These are phyloP conservation scores for Aethes cnicana DNA, from an alignment of 2,888 invertebrate genomes.

Conservation along the genomic window DNA sequence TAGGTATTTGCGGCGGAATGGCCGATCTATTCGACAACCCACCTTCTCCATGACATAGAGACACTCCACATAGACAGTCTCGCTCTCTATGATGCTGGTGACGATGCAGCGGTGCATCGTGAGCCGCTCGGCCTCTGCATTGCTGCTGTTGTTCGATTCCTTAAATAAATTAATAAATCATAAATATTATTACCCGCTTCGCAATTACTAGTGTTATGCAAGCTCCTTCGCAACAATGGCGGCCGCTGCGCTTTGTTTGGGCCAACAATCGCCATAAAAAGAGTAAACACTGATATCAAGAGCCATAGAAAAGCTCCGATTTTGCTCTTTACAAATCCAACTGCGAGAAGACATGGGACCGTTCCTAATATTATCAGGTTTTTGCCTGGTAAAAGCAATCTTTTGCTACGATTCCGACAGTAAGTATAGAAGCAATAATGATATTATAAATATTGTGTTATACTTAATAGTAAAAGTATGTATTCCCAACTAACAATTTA, in stretches of 20 bases:
- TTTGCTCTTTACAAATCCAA: constrained; percentile 31
- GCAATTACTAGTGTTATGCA: constrained; percentile 38
- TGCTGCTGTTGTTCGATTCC: constrained; percentile 74
- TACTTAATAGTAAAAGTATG: no score
- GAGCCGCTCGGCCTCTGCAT: constrained; percentile 88
- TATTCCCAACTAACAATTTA: no score
- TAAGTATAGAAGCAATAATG: constrained; percentile 44
- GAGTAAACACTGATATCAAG: constrained; percentile 37
- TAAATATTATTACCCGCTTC: constrained; percentile 17
- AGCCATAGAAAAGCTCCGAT: constrained; percentile 26
- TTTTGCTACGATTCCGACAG: constrained; percentile 56
- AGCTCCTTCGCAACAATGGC: constrained; percentile 46
- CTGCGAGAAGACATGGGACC: constrained; percentile 42
- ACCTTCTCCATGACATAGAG: constrained; percentile 94
- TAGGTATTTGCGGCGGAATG: no score
- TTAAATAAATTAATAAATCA: constrained; percentile 42
- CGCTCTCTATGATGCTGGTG: constrained; percentile 94
- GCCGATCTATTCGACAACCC: no score
- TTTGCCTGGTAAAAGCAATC: constrained; percentile 41
- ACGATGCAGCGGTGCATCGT: constrained; percentile 95
- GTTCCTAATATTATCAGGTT: constrained; percentile 37
- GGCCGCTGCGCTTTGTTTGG: constrained; percentile 44
- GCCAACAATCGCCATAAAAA: constrained; percentile 43
- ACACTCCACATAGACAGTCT: constrained; percentile 94
- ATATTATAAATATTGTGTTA: not conserved